A percentile compares a stretch with the other conserved stretches of the same genome.
Conservation (phyloP, 2,888 invertebrate species). For the Amphipoea lucens region DNA sequence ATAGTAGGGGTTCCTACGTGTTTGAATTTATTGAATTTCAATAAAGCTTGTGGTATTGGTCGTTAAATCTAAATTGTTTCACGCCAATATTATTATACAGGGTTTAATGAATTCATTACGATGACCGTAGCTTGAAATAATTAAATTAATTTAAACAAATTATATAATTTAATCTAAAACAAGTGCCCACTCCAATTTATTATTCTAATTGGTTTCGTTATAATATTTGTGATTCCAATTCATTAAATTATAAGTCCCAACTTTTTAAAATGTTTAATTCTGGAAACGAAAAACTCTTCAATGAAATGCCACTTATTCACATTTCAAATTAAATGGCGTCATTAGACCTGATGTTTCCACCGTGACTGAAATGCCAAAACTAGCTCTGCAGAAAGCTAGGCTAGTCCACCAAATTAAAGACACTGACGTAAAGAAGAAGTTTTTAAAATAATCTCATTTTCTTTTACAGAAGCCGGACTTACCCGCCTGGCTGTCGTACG, state of each 20-base stretch:
- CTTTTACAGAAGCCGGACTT: slow-evolving; percentile 86
- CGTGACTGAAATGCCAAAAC: not conserved
- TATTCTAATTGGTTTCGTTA: not conserved
- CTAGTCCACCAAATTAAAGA: not conserved
- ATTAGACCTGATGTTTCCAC: not conserved
- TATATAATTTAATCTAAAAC: not conserved
- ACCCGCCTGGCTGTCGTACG: slow-evolving; percentile 94
- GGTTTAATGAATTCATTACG: slow-evolving; percentile 39
- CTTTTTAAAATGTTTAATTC: not conserved
- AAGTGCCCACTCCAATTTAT: not conserved
- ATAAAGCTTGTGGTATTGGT: slow-evolving; percentile 47
- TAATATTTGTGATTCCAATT: not conserved
- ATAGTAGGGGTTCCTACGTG: slow-evolving; percentile 20
- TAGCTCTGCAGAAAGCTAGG: not conserved
- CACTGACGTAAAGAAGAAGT: not conserved
- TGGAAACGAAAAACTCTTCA: not conserved
- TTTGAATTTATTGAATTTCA: slow-evolving; percentile 54
- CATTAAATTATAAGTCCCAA: not conserved
- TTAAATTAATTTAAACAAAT: slow-evolving; percentile 13
- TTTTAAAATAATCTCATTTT: slow-evolving; percentile 4
- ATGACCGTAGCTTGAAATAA: slow-evolving; percentile 15
- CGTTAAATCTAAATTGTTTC: slow-evolving; percentile 50
- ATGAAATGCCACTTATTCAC: not conserved
- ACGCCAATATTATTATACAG: slow-evolving; percentile 23
- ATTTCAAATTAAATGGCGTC: not conserved